A percentile compares a stretch with the other conserved stretches of the same genome.
phyloP scores from a whole-genome alignment of 2,888 invertebrate genomes.

The Odontothrips loti region DNA sequence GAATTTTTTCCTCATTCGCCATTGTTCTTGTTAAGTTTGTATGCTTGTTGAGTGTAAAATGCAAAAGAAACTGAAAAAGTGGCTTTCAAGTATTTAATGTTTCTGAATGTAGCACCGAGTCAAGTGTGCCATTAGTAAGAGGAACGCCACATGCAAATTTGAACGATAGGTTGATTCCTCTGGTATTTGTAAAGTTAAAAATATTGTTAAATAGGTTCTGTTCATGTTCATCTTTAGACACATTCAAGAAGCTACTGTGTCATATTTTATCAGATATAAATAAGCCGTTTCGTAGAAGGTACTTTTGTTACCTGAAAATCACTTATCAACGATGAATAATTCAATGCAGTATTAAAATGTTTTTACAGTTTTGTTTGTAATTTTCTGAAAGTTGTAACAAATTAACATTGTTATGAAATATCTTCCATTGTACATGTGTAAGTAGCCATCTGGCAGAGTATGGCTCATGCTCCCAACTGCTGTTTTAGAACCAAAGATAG shows the following conservation, averaged over 20 bases:
- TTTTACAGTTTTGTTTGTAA: slow-evolving; percentile 25
- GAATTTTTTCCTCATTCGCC: not conserved
- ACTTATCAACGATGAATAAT: slow-evolving; percentile 25
- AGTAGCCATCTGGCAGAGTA: slow-evolving; percentile 2
- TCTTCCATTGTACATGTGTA: slow-evolving; percentile 23
- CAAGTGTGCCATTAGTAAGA: slow-evolving; percentile 23
- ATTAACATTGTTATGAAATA: slow-evolving; percentile 27
- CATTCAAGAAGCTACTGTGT: not conserved
- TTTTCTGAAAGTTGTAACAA: slow-evolving; percentile 20
- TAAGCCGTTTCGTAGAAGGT: not conserved
- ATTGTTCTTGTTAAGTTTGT: slow-evolving; percentile 23
- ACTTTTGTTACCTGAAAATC: slow-evolving; percentile 13
- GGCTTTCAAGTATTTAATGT: not conserved
- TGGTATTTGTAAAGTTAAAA: not conserved
- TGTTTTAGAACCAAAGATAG: slow-evolving; percentile 19
- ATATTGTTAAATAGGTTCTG: slow-evolving; percentile 10
- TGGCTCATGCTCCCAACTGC: slow-evolving; percentile 15
- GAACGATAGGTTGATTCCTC: not conserved
- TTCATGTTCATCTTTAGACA: not conserved
- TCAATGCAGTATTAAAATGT: slow-evolving; percentile 27
- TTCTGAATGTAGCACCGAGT: slow-evolving; percentile 12
- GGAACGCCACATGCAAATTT: slow-evolving; percentile 1
- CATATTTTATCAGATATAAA: not conserved
- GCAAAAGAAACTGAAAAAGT: not conserved
- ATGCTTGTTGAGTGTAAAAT: slow-evolving; percentile 22